Conservation (phyloP, 2,888 invertebrate genomes). For the Oxycera nigricornis region DNA sequence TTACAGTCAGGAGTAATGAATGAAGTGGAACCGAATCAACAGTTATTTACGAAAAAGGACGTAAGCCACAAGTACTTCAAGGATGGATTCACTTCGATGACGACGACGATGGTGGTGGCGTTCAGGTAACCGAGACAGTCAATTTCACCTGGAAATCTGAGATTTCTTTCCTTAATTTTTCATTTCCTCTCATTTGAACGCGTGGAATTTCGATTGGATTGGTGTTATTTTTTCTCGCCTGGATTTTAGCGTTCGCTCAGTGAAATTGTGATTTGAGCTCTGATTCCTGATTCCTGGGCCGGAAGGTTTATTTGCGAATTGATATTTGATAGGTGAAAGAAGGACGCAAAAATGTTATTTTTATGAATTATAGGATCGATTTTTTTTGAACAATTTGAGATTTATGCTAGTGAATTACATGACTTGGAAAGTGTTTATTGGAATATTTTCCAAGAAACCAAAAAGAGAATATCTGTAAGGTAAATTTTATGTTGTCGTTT, state of each 20-base stretch:
- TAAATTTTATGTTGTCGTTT: too few species aligned
- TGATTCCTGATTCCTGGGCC: neutral
- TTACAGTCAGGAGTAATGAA: neutral
- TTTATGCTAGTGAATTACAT: too few species aligned
- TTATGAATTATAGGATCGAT: too few species aligned
- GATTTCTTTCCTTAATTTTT: conserved; percentile 22
- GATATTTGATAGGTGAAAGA: neutral
- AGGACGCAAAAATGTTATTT: too few species aligned
- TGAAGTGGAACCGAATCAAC: neutral
- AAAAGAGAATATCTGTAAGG: too few species aligned
- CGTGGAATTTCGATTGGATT: conserved; percentile 4
- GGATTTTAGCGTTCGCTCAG: neutral
- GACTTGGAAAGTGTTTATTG: too few species aligned
- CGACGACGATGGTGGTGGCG: too few species aligned
- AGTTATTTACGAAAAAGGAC: neutral
- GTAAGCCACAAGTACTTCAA: neutral
- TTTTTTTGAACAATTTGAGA: too few species aligned
- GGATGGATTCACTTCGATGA: neutral
- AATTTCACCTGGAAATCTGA: conserved; percentile 9
- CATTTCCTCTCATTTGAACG: neutral
- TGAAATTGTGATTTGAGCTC: neutral
- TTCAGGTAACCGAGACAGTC: neutral
- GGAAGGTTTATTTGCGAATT: neutral
- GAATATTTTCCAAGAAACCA: too few species aligned
- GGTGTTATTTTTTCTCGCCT: neutral